phyloP scores from a whole-genome alignment of 2,888 invertebrate species.

The Dynastes hyllus region DNA sequence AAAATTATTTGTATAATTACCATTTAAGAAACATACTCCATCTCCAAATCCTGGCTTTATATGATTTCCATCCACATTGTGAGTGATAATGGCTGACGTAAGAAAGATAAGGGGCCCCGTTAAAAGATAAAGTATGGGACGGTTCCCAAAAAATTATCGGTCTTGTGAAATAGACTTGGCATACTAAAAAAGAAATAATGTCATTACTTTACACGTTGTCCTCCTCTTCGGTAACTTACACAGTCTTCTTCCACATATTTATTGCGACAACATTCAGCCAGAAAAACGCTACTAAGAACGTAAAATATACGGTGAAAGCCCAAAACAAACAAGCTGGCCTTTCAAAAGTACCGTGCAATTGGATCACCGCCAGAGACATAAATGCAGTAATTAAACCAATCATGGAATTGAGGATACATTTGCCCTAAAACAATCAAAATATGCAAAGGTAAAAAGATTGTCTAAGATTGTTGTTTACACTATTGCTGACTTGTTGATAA shows the following conservation, averaged over 20 bases:
- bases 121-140: conserved; percentile 77
- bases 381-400: conserved; percentile 76
- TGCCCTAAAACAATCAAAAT: conserved; percentile 73
- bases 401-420: conserved; percentile 78
- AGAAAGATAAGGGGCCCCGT: conserved; percentile 75
- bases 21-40: conserved; percentile 78
- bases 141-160: too few species aligned
- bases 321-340: conserved; percentile 72
- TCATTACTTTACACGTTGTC: neutral
- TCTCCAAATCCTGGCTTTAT: conserved; percentile 77
- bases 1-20: conserved; percentile 67
- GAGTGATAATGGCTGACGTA: conserved; percentile 72
- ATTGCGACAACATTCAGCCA: conserved; percentile 82
- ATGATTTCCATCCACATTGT: conserved; percentile 74
- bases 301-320: conserved; percentile 68
- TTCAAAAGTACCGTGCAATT: conserved; percentile 70
- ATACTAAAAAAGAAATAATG: conserved; percentile 58
- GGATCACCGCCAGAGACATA: conserved; percentile 75
- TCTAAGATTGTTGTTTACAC: neutral
- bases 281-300: conserved; percentile 81
- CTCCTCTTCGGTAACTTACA: conserved; percentile 73
- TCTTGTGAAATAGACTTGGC: conserved; percentile 67
- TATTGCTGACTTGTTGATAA: neutral
- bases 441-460: neutral
- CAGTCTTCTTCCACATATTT: conserved; percentile 78